phyloP scores from a whole-genome alignment of 2,797 vertebrate species.

The Ammospiza maritima region DNA sequence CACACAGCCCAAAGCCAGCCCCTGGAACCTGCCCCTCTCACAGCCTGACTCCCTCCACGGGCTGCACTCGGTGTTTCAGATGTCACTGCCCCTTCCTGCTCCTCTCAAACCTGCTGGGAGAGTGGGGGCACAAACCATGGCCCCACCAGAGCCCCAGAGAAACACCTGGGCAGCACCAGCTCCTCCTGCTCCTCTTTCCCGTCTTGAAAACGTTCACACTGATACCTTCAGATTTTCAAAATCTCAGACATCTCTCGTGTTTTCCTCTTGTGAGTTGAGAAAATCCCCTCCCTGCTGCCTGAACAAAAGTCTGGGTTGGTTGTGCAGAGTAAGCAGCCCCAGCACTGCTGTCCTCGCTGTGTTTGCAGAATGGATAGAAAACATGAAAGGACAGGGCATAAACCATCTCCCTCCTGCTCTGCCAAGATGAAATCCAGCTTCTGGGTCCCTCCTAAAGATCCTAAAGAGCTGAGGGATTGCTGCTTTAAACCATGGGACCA shows the following conservation, averaged over 20 bases:
- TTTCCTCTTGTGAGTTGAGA: not conserved
- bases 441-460: not conserved
- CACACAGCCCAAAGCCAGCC: not conserved
- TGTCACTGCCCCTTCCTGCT: not conserved
- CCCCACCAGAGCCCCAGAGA: not conserved
- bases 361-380: not conserved
- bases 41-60: fast-evolving
- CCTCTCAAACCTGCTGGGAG: fast-evolving
- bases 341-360: not conserved
- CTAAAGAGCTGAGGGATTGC: not conserved
- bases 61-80: not conserved
- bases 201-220: no score
- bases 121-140: not conserved
- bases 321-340: not conserved
- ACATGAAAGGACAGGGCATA: not conserved
- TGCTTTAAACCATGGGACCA: not conserved
- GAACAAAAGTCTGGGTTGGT: not conserved
- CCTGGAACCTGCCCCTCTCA: not conserved
- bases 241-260: not conserved
- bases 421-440: not conserved
- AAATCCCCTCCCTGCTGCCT: not conserved
- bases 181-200: not conserved
- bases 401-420: not conserved
- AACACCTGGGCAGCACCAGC: not conserved
- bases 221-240: no score